phyloP scores from a whole-genome alignment of 2,888 invertebrate genomes.

The Limulus polyphemus region DNA sequence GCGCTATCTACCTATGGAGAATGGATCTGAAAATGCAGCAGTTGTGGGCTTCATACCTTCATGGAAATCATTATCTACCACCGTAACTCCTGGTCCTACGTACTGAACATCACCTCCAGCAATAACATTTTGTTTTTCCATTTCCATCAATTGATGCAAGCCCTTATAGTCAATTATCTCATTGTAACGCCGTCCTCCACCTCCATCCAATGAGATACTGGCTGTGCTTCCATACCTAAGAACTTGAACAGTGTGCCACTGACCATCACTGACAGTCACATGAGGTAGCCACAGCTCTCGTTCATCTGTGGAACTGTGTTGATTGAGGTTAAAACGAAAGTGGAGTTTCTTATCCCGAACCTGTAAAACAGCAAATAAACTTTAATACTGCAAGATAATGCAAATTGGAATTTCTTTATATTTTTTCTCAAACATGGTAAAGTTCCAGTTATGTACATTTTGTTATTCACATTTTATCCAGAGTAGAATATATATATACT shows the following conservation, averaged over 20 bases:
- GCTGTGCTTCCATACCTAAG: constrained; percentile 85
- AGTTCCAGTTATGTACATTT: constrained; percentile 3
- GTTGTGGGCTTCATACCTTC: constrained; percentile 63
- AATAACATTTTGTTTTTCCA: constrained; percentile 87
- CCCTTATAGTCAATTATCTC: constrained; percentile 81
- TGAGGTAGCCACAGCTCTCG: constrained; percentile 78
- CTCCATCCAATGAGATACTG: constrained; percentile 81
- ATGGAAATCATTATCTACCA: constrained; percentile 87
- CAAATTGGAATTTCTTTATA: too few species aligned
- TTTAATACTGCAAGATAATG: not conserved
- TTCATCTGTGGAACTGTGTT: constrained; percentile 67
- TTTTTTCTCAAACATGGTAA: not conserved
- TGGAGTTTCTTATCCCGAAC: constrained; percentile 78
- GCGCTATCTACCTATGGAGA: constrained; percentile 86
- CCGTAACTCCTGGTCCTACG: constrained; percentile 82
- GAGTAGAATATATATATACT: not conserved
- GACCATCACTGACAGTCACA: constrained; percentile 83
- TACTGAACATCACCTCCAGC: constrained; percentile 93
- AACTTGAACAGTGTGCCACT: constrained; percentile 89
- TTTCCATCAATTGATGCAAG: constrained; percentile 71
- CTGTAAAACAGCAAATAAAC: constrained; percentile 39
- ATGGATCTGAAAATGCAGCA: constrained; percentile 90
- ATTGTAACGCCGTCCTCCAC: constrained; percentile 84
- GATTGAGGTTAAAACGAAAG: constrained; percentile 86
- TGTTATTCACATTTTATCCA: not conserved